Evolutionary conservation across 2,888 invertebrate species (phyloP), one percentile per base, ranked within the genome.

Genomic region (Drosophila silvestris): DNA sequence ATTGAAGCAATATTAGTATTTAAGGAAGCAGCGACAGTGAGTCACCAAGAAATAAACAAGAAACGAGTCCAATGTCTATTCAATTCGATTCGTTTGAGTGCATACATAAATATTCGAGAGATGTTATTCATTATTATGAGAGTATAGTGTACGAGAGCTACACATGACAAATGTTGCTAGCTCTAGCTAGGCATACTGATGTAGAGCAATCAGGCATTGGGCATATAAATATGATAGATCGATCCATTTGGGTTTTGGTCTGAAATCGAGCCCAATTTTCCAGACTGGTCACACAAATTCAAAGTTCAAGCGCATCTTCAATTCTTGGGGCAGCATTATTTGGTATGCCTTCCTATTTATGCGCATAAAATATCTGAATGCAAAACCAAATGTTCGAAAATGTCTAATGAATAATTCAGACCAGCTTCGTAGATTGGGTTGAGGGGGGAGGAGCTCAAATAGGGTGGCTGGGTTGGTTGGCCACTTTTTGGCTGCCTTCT

Each of bases 371-470:
- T 83, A 73, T 81, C 72, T 72, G 75, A 78, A 83, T 76, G 68
- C 68, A 75, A 74, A 80, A 69, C 63, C 86, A 72, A 44, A 57
- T 68, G 72, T 58, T 70, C 75, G 66, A 68, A 67, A 69, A 62
- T 68, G 53, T 71, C 77, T 75, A 82, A 85, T 89, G 84, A 85
- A 85, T 89, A 89, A 89, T 85, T 89, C 89, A 89, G 70, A 67
- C 70, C 39, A 60, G 65, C 61, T 66, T 33, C 14, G 32, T 14
- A 5, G 53, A 28, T 28, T 26, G 39, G 33, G 30, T 12, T 1
- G 32, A 6, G 19, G 50, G 10, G 12, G 39, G 26, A 16, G 22
- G 28, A 22, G 52, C 26, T 32, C 30, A 51, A 47, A 47, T 47
- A 7, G 37, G 56, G 37, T 39, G 39, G 39, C 19, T 52, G 30